phyloP scores from a whole-genome alignment of 2,113 vertebrate species.

The Sylvilagus bachmani region DNA sequence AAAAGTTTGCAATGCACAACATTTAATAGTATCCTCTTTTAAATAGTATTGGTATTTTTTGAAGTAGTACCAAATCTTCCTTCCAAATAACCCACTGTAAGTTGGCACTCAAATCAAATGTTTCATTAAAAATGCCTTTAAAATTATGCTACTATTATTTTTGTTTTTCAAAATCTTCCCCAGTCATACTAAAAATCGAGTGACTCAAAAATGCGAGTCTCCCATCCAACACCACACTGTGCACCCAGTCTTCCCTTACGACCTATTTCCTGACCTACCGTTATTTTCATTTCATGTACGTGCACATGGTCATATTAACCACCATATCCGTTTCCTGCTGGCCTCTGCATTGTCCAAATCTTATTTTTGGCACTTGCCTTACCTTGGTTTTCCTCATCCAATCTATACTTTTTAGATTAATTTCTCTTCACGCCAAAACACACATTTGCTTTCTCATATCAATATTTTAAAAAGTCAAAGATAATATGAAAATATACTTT shows the following conservation, averaged over 20 bases:
- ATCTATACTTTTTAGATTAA: background rate
- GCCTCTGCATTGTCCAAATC: background rate
- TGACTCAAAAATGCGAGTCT: background rate
- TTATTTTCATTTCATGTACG: background rate
- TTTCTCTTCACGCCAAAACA: rapidly evolving
- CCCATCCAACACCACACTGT: background rate
- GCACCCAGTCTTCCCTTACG: background rate
- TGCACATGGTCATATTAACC: constrained; percentile 6
- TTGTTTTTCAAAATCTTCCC: background rate
- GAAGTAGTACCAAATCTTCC: background rate
- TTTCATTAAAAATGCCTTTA: background rate
- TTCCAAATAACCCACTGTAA: background rate
- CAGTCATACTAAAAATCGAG: background rate
- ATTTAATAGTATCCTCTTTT: background rate
- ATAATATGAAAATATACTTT: background rate
- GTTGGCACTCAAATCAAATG: background rate
- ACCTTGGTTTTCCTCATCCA: background rate
- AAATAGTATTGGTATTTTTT: background rate
- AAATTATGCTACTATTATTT: background rate
- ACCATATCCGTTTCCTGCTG: constrained; percentile 21
- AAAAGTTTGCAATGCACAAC: background rate
- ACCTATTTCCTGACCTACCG: constrained; percentile 13
- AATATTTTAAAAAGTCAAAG: background rate
- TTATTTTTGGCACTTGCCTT: background rate
- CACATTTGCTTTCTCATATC: background rate